Base-by-base conservation (phyloP, 2,797 vertebrate species). In the Labroides dimidiatus region DNA sequence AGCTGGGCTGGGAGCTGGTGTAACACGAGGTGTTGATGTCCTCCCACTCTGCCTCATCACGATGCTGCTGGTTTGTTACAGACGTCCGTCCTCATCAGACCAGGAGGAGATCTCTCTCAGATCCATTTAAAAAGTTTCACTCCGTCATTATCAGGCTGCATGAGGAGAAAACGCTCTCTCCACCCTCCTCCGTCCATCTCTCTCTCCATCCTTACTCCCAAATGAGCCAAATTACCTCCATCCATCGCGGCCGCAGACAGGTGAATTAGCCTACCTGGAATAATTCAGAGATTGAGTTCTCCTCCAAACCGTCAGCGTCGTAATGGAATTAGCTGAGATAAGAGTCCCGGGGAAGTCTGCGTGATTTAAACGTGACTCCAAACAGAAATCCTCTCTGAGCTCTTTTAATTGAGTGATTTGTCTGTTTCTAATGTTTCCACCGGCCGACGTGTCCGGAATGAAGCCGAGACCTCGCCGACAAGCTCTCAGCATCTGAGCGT, bases 321-420 rank as follows among this genome's bases (percentile, higher is more conserved):
- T 94, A 95, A 94, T 95, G 94, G 94, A 64, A 90, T 76, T 45
- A 88, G 84, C 86, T 64, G 50, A 88, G 95, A 95, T 95, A 95
- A 91, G 94, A 90, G 78, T 84, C 90, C 82, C 45, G 69, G 78
- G 75, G 80, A 91, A 93, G 90, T 91, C 83, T 70, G 87, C 85
- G 84, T 95, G 95, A 96, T 96, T 95, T 95, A 95, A 95, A 93
- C 93, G 94, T 91, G 93, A 94, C 93, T 92, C 90, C 71, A 89
- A 95, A 93, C 92, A 81, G 72, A 88, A 92, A 91, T 93, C 94
- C 91, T 91, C 92, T 12, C 50, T 13, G 93, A 94, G 93, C 92
- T 7, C 81, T 93, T 95, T 95, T 97, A 97, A 97, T 96, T 93
- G 95, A 96, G 95, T 94, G 93, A 95, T 96, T 95, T 94, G 94